Conservation (phyloP, 2,797 vertebrate genomes). For the Euphonia xanthogaster region DNA sequence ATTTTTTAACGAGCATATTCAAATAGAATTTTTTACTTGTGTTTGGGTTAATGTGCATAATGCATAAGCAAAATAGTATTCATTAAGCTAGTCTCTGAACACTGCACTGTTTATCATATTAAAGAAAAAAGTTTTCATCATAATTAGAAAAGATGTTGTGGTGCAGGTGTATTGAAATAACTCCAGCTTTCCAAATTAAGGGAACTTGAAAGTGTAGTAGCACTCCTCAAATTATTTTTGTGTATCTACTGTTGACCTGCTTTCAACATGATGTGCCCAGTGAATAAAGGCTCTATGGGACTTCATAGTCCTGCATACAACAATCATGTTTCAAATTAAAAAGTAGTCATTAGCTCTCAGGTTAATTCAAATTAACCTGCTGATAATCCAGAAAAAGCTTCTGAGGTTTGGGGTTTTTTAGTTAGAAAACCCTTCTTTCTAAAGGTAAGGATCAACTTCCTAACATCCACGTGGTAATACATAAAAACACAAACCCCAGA, state of each 20-base stretch:
- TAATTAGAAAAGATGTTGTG: neutral
- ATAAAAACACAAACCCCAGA: neutral
- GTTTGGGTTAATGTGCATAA: neutral
- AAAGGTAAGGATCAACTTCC: neutral
- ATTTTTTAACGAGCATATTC: neutral
- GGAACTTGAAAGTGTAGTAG: neutral
- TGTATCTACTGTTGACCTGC: neutral
- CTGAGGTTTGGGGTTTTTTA: fast-evolving
- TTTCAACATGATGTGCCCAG: neutral
- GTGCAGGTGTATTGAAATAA: neutral
- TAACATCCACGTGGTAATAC: neutral
- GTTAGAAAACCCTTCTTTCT: neutral
- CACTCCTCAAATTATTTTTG: neutral
- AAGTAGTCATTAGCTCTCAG: neutral
- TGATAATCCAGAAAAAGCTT: neutral
- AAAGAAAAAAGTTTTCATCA: neutral
- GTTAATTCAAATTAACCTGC: neutral
- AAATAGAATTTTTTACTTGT: neutral
- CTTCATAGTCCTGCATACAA: neutral
- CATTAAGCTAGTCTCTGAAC: neutral
- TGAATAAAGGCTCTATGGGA: neutral
- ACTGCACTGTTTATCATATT: neutral
- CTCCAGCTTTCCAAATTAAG: neutral
- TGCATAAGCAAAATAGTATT: neutral
- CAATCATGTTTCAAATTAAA: neutral